Base-by-base conservation (phyloP, 2,113 vertebrate genomes). In the Promerops cafer region DNA sequence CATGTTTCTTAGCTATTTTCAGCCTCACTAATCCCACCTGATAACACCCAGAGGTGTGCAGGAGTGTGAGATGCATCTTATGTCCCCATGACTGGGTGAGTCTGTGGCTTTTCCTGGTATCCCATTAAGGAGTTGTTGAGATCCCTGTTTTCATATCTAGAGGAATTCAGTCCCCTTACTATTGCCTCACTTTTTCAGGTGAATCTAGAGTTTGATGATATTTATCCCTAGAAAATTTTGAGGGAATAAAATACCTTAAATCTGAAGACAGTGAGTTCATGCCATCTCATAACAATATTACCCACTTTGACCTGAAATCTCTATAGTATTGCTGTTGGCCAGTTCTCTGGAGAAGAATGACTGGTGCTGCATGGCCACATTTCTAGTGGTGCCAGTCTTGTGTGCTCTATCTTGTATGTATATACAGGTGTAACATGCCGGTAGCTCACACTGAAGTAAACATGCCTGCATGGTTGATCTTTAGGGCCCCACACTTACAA, bases 41-140 rank as follows among this genome's bases (percentile, higher is more conserved):
- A 31, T 84, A 37, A 30, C 16, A 79, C 17, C 16, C 28, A 60
- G 59, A 76, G 13, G 10, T 85, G 20, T 65, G 61, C 28, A 83
- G 59, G 6, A 9, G 6, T 65, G 59, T 69, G 66, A 69, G 31
- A 35, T 65, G 23, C 23, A 60, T 44, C 37, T 61, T 17, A 31
- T 26, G 7, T 82, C 37, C 20, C 30, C 10, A 4, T 3, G 3
- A 11, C 0, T 45, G 11, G 5, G 2, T 69, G n/a, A 80, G 21
- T 53, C 63, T 50, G 26, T 9, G 10, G 31, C 50, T 74, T 95
- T 87, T 85, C 13, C 37, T 86, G 37, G 13, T 49, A 17, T 45
- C 37, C 10, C 13, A 8, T 42, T 44, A 44, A 50, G 15, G 24
- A 71, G 9, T 40, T 89, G 37, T 78, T 87, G 39, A 47, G 21